Evolutionary conservation across 2,113 vertebrate species (phyloP), one percentile per base, ranked within the genome.

Genomic region (Cinclus mexicanus): DNA sequence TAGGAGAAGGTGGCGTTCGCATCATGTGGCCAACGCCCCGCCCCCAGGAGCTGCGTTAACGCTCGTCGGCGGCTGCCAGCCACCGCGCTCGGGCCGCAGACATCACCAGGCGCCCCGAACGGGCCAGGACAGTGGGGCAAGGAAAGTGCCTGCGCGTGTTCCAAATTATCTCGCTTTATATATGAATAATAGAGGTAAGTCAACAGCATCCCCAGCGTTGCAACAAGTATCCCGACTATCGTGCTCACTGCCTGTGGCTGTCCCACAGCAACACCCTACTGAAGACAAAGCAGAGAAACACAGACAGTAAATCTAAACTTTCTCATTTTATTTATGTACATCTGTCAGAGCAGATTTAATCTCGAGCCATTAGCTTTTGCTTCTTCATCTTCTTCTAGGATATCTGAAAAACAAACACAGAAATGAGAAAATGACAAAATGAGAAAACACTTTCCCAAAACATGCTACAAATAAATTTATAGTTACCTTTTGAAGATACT

Each of bases 321-420:
- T 49, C 42, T 49, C 17, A 47, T 81, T 81, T 96, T 96, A 96
- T 96, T 98, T 98, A 97, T 98, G 96, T 84, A 70, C 82, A 91
- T 94, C 91, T 74, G 26, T 18, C 15, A 42, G 5, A 5, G 2
- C 14, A 11, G n/a, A 29, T 82, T 98, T 95, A 99, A 94, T 99
- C 99, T 74, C 99, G 98, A 26, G 99, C 98, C 99, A 99, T 99
- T 44, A 99, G 98, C 80, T 99, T 99, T 94, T 99, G 99, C 98
- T 99, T 99, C 98, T 99, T 99, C 97, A 99, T 98, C 97, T 99
- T 99, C 98, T 99, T 99, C 93, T 99, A 99, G 68, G 99, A 99
- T 89, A 99, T 98, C 99, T 99, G 97, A 11, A 49, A 59, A 70
- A 52, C 39, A 60, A n/a, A 64, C 5, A 31, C 14, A 14, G 5